Percentiles rank a stretch among this genome's conserved stretches.
These are phyloP conservation scores for Spisula solida DNA, from an alignment of 2,888 invertebrate species.

Conservation along the genomic window DNA sequence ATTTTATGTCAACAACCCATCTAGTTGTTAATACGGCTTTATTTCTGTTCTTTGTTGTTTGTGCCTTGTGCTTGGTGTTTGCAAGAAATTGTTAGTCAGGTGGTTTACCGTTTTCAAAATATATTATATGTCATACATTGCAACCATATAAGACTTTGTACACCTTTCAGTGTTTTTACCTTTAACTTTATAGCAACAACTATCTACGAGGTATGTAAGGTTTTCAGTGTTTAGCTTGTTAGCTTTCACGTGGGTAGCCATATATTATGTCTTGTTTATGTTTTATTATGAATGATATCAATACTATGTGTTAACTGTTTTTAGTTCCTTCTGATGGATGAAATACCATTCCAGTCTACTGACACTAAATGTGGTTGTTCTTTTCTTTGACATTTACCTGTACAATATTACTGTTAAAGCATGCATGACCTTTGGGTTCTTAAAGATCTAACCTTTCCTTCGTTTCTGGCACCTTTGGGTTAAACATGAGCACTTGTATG, in stretches of 20 bases:
- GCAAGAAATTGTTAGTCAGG: too few species aligned
- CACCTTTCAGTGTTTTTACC: neutral
- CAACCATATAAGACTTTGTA: too few species aligned
- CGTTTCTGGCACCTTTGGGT: neutral
- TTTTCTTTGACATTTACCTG: neutral
- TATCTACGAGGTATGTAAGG: conserved; percentile 35
- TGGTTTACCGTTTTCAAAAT: too few species aligned
- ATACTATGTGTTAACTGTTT: neutral
- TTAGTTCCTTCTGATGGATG: neutral
- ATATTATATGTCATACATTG: too few species aligned
- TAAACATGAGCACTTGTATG: neutral
- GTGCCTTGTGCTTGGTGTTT: too few species aligned
- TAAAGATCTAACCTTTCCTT: neutral
- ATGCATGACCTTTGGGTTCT: conserved; percentile 14
- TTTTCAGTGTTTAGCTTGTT: conserved; percentile 33
- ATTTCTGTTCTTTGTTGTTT: too few species aligned
- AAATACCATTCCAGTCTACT: neutral
- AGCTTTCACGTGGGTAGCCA: conserved; percentile 24
- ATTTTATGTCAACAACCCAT: too few species aligned
- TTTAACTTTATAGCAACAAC: conserved; percentile 15
- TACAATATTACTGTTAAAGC: neutral
- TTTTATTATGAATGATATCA: conserved; percentile 7
- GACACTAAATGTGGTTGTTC: neutral
- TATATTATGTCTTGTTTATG: conserved; percentile 17
- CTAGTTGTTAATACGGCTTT: too few species aligned